Base-by-base conservation (phyloP, 2,888 invertebrate genomes). In the Conops quadrifasciatus region DNA sequence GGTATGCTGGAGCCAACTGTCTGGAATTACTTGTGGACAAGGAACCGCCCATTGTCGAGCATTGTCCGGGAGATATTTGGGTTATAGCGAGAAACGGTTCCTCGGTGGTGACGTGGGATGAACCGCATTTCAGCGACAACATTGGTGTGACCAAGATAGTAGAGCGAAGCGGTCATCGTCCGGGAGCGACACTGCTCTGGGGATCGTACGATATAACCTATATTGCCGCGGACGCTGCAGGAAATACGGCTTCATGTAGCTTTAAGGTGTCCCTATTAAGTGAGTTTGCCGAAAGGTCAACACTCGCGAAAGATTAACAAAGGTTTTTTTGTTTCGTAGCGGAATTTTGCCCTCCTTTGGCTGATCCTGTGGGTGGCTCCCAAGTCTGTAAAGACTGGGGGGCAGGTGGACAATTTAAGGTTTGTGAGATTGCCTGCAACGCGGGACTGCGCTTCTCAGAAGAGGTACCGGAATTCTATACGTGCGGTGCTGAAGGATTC, bases 401-500 rank as follows among this genome's bases (percentile, higher is more conserved):
- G 62, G 96, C 97, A 2, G 96, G 96, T 68, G 95, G 97, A 56
- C 95, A 96, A 82, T 97, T 96, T 86, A 96, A 96, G 87, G 85
- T 97, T 1, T 98, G 97, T 84, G 95, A 96, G 86, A 96, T 96
- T 73, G 89, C 91, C 63, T 96, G 96, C 80, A 93, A 94, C 77
- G 87, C 90, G 71, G 94, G 95, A n/a, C 87, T 95, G 7, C 89
- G 93, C 77, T 98, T 98, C 88, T 96, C 97, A 0, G 94, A 95
- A 82, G 91, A 92, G 71, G 94, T 97, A n/a, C 97, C 98, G 1
- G 93, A 94, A 77, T 98, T 98, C 89, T 98, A 97, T 85, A 96
- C 96, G 1, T 98, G 98, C 82, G 97, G 97, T n/a, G 94, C 94
- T 68, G 97, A 98, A 90, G 98, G 98, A 53, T 94, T 96, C 87